Conservation (phyloP, 2,888 invertebrate genomes). For the Adela reaumurella region DNA sequence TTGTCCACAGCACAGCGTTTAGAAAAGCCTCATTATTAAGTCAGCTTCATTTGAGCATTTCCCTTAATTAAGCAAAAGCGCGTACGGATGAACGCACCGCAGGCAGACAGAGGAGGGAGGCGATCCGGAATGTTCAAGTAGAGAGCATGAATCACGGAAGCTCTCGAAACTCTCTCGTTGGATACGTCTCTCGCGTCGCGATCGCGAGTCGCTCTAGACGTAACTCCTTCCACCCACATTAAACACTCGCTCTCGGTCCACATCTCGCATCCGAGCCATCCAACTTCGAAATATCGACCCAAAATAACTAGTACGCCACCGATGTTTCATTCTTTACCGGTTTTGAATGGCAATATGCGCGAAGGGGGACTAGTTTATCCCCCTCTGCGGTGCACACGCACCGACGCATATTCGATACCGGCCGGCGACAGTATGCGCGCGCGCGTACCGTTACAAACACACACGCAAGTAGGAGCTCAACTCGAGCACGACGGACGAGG, state of each 20-base stretch:
- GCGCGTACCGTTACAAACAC: conserved; percentile 30
- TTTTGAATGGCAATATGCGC: conserved; percentile 25
- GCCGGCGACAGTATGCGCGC: conserved; percentile 25
- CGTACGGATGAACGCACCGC: too few species aligned
- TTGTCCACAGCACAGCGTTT: too few species aligned
- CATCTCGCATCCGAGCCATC: background rate
- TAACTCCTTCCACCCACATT: background rate
- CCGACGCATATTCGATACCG: conserved; percentile 20
- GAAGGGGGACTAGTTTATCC: conserved; percentile 23
- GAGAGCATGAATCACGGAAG: background rate
- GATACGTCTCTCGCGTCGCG: background rate
- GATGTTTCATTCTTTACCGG: conserved; percentile 26
- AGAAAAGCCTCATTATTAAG: too few species aligned
- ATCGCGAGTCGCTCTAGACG: too few species aligned
- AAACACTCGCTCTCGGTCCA: background rate
- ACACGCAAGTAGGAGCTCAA: conserved; percentile 15
- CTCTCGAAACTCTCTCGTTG: background rate
- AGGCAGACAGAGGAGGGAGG: too few species aligned
- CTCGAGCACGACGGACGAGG: too few species aligned
- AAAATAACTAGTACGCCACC: conserved; percentile 18
- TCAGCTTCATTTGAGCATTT: too few species aligned
- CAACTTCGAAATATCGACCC: conserved; percentile 22
- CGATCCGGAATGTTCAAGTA: background rate
- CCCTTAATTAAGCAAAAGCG: too few species aligned
- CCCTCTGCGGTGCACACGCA: conserved; percentile 33